phyloP scores from a whole-genome alignment of 2,113 vertebrate species.

The Notechis scutatus region DNA sequence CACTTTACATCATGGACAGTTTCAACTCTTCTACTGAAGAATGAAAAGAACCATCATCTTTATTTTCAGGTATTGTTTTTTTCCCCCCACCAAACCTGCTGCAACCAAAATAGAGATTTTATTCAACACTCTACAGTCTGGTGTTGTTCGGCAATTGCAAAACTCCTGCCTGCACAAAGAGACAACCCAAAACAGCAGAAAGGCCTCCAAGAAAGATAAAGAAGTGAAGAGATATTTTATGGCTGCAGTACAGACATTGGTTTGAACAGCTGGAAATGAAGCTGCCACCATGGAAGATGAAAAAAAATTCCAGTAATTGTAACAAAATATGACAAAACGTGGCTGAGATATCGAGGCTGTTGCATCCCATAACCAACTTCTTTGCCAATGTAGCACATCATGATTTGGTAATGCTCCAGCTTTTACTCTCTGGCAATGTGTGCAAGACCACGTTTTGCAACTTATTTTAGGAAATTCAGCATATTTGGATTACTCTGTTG shows the following conservation, averaged over 20 bases:
- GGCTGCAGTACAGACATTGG: not conserved
- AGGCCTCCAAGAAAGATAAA: constrained; percentile 4
- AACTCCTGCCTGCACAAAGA: not conserved
- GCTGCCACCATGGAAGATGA: not conserved
- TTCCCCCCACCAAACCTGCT: not conserved
- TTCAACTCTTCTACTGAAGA: not conserved
- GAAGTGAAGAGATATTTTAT: not conserved
- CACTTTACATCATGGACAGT: not conserved
- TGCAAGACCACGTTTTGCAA: constrained; percentile 13
- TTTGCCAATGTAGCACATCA: not conserved
- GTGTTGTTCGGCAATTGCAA: not conserved
- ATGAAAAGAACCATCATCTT: not conserved
- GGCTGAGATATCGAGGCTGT: not conserved
- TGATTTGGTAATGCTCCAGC: not conserved
- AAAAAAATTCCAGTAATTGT: not conserved
- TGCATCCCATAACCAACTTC: not conserved
- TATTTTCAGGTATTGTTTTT: not conserved
- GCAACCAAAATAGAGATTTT: not conserved
- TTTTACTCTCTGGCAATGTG: not conserved
- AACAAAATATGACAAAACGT: not conserved
- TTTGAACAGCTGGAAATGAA: constrained; percentile 18
- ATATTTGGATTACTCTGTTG: constrained; percentile 30
- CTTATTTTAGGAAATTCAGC: constrained; percentile 23
- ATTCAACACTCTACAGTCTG: not conserved
- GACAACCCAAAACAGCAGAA: not conserved